These are phyloP conservation scores for Thysanoteuthis rhombus DNA, from an alignment of 2,888 invertebrate genomes.

Conservation along the genomic window DNA sequence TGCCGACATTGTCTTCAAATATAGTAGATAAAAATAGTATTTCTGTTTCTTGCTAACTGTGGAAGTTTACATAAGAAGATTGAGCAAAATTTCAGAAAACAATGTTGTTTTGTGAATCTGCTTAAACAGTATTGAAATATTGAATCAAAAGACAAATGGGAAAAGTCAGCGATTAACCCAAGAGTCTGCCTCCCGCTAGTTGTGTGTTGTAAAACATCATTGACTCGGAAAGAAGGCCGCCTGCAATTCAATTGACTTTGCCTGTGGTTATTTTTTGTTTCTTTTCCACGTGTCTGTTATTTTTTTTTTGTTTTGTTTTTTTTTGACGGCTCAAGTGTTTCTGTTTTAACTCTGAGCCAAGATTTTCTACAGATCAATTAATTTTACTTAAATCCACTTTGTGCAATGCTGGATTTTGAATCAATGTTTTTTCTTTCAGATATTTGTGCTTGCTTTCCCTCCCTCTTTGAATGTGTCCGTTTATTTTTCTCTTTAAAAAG, in stretches of 20 bases:
- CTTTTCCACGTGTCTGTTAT: too few relatives aligned
- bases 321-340: background rate
- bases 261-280: too few relatives aligned
- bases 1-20: too few relatives aligned
- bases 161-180: background rate
- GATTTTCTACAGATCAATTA: background rate
- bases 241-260: background rate
- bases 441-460: background rate
- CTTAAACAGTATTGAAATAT: background rate
- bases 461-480: too few relatives aligned
- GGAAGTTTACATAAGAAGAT: too few relatives aligned
- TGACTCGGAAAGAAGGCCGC: background rate
- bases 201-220: background rate
- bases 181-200: background rate
- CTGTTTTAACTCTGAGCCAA: background rate
- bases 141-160: background rate
- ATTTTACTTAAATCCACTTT: slow-evolving; percentile 12
- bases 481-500: background rate
- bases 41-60: too few relatives aligned
- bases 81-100: background rate
- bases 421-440: background rate
- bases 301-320: background rate
- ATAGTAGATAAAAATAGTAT: too few relatives aligned
- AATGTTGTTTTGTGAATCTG: background rate
- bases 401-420: background rate